Evolutionary conservation across 2,797 vertebrate genomes (phyloP), one percentile per base, ranked within the genome.

Genomic region (Sternotherus odoratus): DNA sequence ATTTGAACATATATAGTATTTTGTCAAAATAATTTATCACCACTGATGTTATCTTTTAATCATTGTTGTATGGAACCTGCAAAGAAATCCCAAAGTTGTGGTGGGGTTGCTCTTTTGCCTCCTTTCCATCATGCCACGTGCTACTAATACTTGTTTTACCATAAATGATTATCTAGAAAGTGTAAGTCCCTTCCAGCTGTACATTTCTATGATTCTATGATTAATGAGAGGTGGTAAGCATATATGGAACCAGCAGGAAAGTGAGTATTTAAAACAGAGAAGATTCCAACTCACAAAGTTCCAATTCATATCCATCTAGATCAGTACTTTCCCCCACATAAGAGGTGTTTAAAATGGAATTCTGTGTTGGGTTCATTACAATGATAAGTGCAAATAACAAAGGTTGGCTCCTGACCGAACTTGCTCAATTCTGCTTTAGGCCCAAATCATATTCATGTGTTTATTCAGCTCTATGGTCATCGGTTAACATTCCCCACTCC

Each of bases 401-500:
- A 93, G 33, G 5, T 82, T 84, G 39, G 12, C 19, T 88, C 28
- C 36, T 84, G 50, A 83, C 17, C 48, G 86, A 77, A 69, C 36
- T 87, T 86, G 21, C 91, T 86, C 66, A 81, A 72, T 0, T 1
- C 2, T 90, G 2, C 28, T 80, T 66, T 8, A 74, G 51, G 3
- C 10, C 72, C 46, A 77, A 4, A 69, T 8, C 56, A 83, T 77
- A 48, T 60, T 88, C 92, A 90, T 74, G n/a, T 4, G 92, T 96
- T 94, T 85, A 33, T 83, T 86, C 43, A 54, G 33, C 28, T 66
- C 26, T 57, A 33, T 66, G 78, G 30, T 3, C 75, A 86, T n/a
- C 30, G 51, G 51, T 96, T 86, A 96, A 80, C 51, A 30, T 85
- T 93, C 89, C 91, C 24, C 75, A 89, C 83, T 92, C 63, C 89